Conservation (phyloP, 2,888 invertebrate species). For the Aethes cnicana region DNA sequence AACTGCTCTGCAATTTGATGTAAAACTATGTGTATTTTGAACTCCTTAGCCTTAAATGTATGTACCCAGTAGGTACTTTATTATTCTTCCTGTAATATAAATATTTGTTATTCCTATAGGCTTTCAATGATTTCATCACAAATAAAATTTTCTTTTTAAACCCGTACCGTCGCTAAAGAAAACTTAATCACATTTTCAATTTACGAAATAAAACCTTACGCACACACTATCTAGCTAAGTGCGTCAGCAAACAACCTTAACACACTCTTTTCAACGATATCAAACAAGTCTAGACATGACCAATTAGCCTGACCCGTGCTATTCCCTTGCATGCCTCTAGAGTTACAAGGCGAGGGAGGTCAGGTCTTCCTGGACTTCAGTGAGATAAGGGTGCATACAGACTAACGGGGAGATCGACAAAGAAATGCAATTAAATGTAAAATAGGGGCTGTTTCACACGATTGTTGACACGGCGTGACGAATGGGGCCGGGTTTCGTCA, state of each 20-base stretch:
- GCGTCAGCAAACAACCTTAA: conserved; percentile 66
- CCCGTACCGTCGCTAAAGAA: no score
- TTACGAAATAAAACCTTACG: conserved; percentile 50
- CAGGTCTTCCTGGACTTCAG: conserved; percentile 42
- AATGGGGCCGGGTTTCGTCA: conserved; percentile 52
- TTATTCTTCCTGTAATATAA: no score
- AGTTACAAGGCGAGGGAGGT: conserved; percentile 36
- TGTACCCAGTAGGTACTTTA: no score
- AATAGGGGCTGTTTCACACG: conserved; percentile 78
- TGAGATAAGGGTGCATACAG: conserved; percentile 74
- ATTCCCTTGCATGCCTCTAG: neutral
- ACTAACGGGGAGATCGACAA: conserved; percentile 78
- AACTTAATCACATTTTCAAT: conserved; percentile 42
- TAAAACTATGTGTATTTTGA: no score
- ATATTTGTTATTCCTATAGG: no score
- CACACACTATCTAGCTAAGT: conserved; percentile 64
- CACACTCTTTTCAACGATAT: conserved; percentile 68
- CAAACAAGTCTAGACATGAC: conserved; percentile 67
- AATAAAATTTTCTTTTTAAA: no score
- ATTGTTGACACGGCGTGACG: conserved; percentile 75
- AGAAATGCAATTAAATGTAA: conserved; percentile 83
- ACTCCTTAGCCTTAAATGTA: no score
- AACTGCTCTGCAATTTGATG: no score
- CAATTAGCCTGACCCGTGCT: conserved; percentile 44
- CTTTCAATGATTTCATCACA: no score